Conservation (phyloP, 2,797 vertebrate species). For the Bovichtus diacanthus region DNA sequence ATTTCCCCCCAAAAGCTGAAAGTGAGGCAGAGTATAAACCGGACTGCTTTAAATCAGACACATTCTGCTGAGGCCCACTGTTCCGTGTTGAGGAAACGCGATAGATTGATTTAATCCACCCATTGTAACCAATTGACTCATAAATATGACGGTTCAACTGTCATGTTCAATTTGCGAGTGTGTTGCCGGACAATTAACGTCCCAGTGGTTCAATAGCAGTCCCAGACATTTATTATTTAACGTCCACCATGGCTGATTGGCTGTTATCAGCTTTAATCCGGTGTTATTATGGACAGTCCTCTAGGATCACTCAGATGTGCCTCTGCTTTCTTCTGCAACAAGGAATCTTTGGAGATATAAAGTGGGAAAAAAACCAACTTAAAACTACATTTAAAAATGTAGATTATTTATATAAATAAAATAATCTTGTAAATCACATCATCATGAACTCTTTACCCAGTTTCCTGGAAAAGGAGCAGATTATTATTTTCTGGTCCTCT, state of each 20-base stretch:
- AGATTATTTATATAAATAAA: background rate
- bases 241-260: conserved; percentile 72
- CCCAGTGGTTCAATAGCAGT: conserved; percentile 69
- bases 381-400: background rate
- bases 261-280: conserved; percentile 75
- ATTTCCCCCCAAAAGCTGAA: conserved; percentile 12
- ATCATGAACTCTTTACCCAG: conserved; percentile 32
- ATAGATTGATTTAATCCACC: conserved; percentile 78
- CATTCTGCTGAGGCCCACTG: conserved; percentile 56
- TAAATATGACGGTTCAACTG: conserved; percentile 79
- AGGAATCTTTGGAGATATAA: background rate
- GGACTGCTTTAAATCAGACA: conserved; percentile 48
- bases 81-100: conserved; percentile 56
- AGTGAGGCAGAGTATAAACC: conserved; percentile 25
- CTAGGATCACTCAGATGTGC: conserved; percentile 32
- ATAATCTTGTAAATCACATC: conserved; percentile 16
- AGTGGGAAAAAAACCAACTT: background rate
- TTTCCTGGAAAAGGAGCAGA: conserved; percentile 47
- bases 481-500: conserved; percentile 66
- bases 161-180: conserved; percentile 82
- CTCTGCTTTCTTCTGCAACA: conserved; percentile 24
- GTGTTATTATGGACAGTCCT: conserved; percentile 61
- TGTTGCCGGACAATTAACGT: conserved; percentile 80
- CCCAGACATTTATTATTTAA: conserved; percentile 79
- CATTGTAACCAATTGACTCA: conserved; percentile 82